A percentile compares a stretch with the other conserved stretches of the same genome.
Conservation (phyloP, 2,113 vertebrate species). For the Microtus oregoni region DNA sequence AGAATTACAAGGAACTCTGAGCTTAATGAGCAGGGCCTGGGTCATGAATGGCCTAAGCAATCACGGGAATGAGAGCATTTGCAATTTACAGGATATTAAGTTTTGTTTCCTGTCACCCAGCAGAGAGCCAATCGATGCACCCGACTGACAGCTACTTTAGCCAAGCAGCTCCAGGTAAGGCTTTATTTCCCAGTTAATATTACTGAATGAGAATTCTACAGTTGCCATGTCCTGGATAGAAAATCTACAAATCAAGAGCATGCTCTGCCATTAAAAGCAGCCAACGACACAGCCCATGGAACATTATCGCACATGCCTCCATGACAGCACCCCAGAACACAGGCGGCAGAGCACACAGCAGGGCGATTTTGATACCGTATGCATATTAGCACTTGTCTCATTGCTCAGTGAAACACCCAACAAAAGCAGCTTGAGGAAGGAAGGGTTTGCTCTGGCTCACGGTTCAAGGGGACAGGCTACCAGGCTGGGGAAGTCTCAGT, state of each 20-base stretch:
- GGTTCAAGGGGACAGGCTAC: neutral
- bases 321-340: neutral
- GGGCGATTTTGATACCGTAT: neutral
- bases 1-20: neutral
- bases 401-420: neutral
- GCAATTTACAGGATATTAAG: neutral
- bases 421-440: neutral
- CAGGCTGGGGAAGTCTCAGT: neutral
- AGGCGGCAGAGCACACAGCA: too few species aligned
- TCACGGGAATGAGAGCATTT: neutral
- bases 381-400: neutral
- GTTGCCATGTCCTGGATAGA: neutral
- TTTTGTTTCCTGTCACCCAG: neutral
- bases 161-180: neutral
- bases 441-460: neutral
- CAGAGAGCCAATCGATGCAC: rapidly evolving
- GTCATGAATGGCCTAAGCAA: neutral
- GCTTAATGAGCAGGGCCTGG: slow-evolving; percentile 3
- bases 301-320: too few species aligned
- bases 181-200: neutral
- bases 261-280: rapidly evolving
- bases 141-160: neutral
- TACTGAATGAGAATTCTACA: neutral
- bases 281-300: rapidly evolving
- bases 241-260: rapidly evolving